These are phyloP conservation scores for Halichoerus grypus DNA, from an alignment of 2,113 vertebrate genomes.

Conservation along the genomic window DNA sequence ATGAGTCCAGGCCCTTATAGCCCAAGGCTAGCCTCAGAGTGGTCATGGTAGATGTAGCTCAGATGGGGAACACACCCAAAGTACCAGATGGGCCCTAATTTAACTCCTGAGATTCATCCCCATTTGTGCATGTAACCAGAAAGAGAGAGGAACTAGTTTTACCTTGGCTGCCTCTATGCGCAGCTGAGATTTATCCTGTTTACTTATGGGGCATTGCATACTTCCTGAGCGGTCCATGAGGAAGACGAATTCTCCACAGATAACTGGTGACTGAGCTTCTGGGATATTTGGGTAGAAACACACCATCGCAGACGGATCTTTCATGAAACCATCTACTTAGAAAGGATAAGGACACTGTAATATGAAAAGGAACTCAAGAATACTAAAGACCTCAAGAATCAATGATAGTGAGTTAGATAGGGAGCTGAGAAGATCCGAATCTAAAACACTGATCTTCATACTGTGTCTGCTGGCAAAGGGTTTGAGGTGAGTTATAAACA, in stretches of 20 bases:
- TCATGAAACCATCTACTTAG: slow-evolving; percentile 89
- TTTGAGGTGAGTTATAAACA: neutral
- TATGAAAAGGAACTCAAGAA: neutral
- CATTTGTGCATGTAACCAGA: neutral
- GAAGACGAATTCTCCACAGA: slow-evolving; percentile 91
- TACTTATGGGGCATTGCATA: slow-evolving; percentile 82
- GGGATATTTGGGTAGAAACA: slow-evolving; percentile 91
- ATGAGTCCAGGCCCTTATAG: neutral
- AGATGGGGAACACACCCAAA: neutral
- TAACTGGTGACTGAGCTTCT: slow-evolving; percentile 67
- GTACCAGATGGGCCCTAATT: neutral
- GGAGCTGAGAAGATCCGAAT: neutral
- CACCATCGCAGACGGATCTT: slow-evolving; percentile 89
- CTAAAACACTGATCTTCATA: neutral
- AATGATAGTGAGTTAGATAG: neutral
- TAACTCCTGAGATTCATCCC: neutral
- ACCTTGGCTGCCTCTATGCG: slow-evolving; percentile 91
- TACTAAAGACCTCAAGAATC: neutral
- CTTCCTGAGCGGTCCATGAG: slow-evolving; percentile 91
- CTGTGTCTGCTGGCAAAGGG: neutral
- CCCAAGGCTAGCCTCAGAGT: neutral
- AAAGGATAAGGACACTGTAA: slow-evolving; percentile 9
- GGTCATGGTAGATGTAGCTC: neutral
- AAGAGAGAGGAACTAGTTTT: neutral
- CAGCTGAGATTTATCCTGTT: neutral